These are phyloP conservation scores for Machaerirhynchus nigripectus DNA, from an alignment of 2,113 vertebrate species.

Conservation along the genomic window DNA sequence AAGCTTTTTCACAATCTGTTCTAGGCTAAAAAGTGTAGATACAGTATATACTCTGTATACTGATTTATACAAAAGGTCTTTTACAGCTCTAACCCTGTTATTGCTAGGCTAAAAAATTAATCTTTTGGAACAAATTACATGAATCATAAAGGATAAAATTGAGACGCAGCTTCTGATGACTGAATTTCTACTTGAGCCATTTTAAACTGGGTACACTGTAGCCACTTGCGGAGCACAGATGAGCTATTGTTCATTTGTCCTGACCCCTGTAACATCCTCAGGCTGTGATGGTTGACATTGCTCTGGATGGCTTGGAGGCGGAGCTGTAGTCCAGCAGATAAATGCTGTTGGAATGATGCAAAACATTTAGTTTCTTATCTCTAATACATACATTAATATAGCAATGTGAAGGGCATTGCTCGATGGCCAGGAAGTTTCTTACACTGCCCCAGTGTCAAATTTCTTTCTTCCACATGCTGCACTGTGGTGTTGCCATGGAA, in stretches of 20 bases:
- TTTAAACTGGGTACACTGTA: constrained; percentile 97
- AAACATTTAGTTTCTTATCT: neutral
- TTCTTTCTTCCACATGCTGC: neutral
- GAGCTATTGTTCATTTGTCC: constrained; percentile 78
- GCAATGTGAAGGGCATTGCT: neutral
- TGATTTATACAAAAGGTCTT: constrained; percentile 68
- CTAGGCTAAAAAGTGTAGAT: constrained; percentile 72
- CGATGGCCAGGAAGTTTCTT: neutral
- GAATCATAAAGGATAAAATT: constrained; percentile 96
- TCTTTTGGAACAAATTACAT: constrained; percentile 41
- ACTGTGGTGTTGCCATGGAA: neutral
- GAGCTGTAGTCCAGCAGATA: constrained; percentile 93
- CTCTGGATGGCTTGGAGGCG: constrained; percentile 98
- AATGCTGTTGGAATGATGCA: constrained; percentile 78
- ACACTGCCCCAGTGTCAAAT: neutral
- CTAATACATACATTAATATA: neutral
- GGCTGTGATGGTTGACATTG: constrained; percentile 92
- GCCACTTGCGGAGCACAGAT: constrained; percentile 91
- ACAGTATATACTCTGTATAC: constrained; percentile 56
- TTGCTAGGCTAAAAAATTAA: constrained; percentile 77
- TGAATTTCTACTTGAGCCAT: constrained; percentile 99
- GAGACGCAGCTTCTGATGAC: constrained; percentile 96
- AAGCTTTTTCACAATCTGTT: constrained; percentile 43
- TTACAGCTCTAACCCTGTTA: constrained; percentile 73
- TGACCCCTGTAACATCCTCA: constrained; percentile 80